Conservation (phyloP, 1,140 invertebrate genomes). For the Hermatobates lingyangjiaoensis region DNA sequence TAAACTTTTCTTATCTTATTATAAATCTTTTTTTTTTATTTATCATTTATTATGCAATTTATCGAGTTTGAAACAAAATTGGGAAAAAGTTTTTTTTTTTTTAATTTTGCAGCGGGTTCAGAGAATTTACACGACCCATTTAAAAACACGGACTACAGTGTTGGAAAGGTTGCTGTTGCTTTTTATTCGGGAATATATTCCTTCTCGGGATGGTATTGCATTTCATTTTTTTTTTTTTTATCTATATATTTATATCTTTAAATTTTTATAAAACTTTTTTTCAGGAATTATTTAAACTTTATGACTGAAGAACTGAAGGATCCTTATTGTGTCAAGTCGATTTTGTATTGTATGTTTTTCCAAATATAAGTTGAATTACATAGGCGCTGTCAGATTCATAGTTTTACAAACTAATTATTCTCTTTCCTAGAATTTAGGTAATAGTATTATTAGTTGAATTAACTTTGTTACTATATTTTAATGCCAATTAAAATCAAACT, state of each 20-base stretch:
- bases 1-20: too few relatives aligned
- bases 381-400: too few relatives aligned
- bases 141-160: constrained; percentile 52
- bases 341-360: too few relatives aligned
- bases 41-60: too few relatives aligned
- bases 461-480: too few relatives aligned
- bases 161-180: constrained; percentile 69
- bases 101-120: constrained; percentile 27
- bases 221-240: background rate
- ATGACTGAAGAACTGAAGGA: constrained; percentile 91
- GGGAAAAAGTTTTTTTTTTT: background rate
- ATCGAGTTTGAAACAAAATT: background rate
- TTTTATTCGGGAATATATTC: constrained; percentile 93
- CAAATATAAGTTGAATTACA: too few relatives aligned
- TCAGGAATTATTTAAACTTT: constrained; percentile 84
- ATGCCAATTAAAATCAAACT: too few relatives aligned
- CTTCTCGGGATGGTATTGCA: constrained; percentile 75
- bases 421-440: too few relatives aligned
- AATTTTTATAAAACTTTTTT: constrained; percentile 16
- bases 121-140: constrained; percentile 64
- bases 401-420: too few relatives aligned
- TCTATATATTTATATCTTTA: background rate
- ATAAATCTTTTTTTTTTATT: too few relatives aligned
- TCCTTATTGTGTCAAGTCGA: too few relatives aligned
- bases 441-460: too few relatives aligned